phyloP scores from a whole-genome alignment of 2,797 vertebrate genomes.

The Gorsachius magnificus region DNA sequence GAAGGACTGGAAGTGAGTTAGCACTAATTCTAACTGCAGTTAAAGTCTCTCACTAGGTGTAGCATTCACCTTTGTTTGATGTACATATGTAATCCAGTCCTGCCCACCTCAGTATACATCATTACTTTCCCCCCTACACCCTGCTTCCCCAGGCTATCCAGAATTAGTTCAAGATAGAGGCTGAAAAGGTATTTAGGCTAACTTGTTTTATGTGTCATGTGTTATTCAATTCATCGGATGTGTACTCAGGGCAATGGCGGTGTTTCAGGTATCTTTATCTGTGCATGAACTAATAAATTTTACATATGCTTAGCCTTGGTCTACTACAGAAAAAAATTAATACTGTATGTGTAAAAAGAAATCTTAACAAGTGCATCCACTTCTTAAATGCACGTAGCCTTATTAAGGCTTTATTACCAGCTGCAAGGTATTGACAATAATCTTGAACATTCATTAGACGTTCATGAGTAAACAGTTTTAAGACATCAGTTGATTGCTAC shows the following conservation, averaged over 20 bases:
- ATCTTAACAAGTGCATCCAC: neutral
- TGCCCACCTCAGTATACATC: neutral
- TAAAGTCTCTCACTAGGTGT: neutral
- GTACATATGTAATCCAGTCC: neutral
- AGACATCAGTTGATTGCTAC: neutral
- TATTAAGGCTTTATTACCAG: conserved; percentile 10
- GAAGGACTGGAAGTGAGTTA: neutral
- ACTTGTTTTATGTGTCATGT: neutral
- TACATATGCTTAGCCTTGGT: neutral
- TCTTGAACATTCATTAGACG: neutral
- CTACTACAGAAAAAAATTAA: neutral
- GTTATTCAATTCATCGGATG: neutral
- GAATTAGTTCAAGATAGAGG: neutral
- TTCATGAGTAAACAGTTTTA: conserved; percentile 1
- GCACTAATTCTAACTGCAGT: neutral
- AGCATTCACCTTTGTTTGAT: neutral
- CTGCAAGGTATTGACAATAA: neutral
- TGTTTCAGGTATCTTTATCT: neutral
- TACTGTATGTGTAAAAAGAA: neutral
- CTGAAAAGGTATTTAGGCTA: neutral
- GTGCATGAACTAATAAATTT: neutral
- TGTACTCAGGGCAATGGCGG: neutral
- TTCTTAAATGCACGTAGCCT: neutral
- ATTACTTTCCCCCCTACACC: neutral
- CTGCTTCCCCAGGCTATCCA: neutral